These are phyloP conservation scores for Prinia subflava DNA, from an alignment of 2,113 vertebrate genomes.

Conservation along the genomic window DNA sequence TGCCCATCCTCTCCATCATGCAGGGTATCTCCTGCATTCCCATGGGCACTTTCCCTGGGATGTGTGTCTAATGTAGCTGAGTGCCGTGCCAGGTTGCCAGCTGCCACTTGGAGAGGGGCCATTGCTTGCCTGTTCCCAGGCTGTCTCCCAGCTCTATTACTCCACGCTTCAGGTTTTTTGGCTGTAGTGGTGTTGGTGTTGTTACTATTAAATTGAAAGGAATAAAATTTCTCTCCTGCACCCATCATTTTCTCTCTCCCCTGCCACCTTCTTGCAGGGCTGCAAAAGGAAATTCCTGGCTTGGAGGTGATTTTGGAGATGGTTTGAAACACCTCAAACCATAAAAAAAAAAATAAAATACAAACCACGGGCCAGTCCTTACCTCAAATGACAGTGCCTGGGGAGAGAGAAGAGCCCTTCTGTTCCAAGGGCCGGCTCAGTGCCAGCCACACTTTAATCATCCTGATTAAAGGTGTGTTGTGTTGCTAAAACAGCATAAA, in stretches of 20 bases:
- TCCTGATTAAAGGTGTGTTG: background rate
- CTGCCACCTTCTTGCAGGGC: background rate
- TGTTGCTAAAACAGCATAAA: background rate
- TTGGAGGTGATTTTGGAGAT: background rate
- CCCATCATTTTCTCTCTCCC: background rate
- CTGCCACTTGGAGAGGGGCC: slow-evolving; percentile 42
- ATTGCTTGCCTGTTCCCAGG: background rate
- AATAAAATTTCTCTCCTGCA: background rate
- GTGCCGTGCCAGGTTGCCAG: background rate
- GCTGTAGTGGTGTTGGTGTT: background rate
- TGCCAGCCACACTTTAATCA: background rate
- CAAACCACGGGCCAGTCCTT: background rate
- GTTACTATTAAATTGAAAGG: background rate
- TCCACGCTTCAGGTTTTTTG: slow-evolving; percentile 6
- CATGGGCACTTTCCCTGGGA: background rate
- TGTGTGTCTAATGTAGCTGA: background rate
- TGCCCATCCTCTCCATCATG: background rate
- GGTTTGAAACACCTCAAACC: background rate
- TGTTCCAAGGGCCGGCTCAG: background rate
- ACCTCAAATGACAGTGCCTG: background rate
- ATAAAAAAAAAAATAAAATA: background rate
- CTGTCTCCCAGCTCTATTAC: slow-evolving; percentile 17
- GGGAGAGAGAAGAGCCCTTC: background rate
- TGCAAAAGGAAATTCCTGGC: background rate
- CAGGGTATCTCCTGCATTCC: background rate